Evolutionary conservation across 2,113 vertebrate genomes (phyloP).

Genomic region (Gila orcuttii): DNA sequence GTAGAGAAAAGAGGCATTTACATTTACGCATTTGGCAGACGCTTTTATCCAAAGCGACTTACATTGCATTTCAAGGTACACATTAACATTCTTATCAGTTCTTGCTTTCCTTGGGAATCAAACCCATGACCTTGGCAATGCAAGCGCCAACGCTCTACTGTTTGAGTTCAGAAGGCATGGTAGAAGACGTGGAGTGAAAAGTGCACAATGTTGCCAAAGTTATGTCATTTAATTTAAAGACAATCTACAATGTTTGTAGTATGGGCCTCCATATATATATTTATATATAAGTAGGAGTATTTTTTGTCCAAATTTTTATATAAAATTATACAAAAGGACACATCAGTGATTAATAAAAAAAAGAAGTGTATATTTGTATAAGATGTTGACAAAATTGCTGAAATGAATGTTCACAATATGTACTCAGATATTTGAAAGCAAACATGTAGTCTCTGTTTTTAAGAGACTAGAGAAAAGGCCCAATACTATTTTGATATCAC

Average conservation of each 20-base stretch:
- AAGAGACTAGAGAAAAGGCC: conserved; percentile 67
- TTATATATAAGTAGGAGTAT: background rate
- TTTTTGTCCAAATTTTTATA: background rate
- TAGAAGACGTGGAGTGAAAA: background rate
- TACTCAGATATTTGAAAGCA: background rate
- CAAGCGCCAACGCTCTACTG: no score
- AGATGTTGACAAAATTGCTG: background rate
- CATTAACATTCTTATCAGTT: no score
- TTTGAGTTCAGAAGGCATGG: no score
- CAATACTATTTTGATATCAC: conserved; percentile 78
- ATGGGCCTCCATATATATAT: background rate
- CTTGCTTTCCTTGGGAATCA: no score
- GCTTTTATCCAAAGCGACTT: no score
- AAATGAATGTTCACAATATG: background rate
- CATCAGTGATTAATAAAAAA: background rate
- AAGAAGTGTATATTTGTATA: background rate
- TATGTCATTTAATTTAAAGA: background rate
- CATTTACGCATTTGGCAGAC: no score
- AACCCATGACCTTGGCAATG: no score
- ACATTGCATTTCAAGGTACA: no score
- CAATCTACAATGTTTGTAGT: background rate
- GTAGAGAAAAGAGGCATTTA: background rate
- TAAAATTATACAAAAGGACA: background rate
- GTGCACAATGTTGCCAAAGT: no score
- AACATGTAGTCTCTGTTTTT: background rate